Conservation (phyloP, 2,888 invertebrate genomes). For the Drosophila conformis region DNA sequence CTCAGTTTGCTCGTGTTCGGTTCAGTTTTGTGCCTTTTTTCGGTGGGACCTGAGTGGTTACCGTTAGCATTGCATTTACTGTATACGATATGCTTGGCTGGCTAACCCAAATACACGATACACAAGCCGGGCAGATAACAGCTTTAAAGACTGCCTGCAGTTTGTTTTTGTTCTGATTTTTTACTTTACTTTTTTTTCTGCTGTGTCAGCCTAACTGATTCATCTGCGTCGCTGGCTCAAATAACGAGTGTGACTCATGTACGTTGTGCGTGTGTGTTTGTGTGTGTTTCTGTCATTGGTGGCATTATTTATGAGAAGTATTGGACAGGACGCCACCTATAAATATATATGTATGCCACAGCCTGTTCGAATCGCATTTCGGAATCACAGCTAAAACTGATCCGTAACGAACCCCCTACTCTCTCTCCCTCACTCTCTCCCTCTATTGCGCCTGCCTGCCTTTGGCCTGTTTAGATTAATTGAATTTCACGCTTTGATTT, state of each 20-base stretch:
- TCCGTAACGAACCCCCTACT: constrained; percentile 10
- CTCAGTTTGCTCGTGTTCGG: constrained; percentile 32
- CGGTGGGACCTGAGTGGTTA: constrained; percentile 27
- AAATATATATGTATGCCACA: constrained; percentile 61
- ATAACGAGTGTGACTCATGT: constrained; percentile 62
- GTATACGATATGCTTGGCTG: constrained; percentile 62
- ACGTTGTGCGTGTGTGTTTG: constrained; percentile 12
- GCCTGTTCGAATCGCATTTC: constrained; percentile 17
- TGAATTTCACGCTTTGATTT: constrained; percentile 81
- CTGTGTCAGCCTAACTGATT: constrained; percentile 74
- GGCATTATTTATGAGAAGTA: constrained; percentile 58
- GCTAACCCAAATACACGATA: constrained; percentile 72
- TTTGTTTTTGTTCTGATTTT: constrained; percentile 21
- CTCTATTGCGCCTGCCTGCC: background rate
- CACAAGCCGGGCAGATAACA: constrained; percentile 33
- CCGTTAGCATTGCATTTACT: constrained; percentile 50
- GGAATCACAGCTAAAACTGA: constrained; percentile 24
- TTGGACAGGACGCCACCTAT: constrained; percentile 62
- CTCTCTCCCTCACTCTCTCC: background rate
- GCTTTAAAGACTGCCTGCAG: constrained; percentile 53
- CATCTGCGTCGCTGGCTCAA: constrained; percentile 61
- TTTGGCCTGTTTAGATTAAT: constrained; percentile 69
- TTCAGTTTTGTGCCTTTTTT: constrained; percentile 17
- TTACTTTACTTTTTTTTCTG: constrained; percentile 35
- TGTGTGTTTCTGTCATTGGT: constrained; percentile 39